Evolutionary conservation across 2,888 invertebrate species (phyloP).

Genomic region (Ceraclea dissimilis): DNA sequence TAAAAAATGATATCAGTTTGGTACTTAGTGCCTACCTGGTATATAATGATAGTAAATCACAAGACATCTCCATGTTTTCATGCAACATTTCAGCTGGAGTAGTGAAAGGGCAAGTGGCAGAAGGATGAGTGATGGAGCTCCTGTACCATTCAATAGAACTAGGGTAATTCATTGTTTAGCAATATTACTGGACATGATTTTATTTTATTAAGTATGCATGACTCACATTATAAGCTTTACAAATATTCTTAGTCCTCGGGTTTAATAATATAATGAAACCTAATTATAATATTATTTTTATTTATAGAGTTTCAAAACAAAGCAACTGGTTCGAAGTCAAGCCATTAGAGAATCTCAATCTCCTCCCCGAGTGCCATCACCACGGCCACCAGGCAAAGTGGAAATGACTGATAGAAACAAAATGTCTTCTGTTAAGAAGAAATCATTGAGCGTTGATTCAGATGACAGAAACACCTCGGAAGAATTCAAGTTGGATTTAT

Average conservation of each 20-base stretch:
- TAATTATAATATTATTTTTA: neutral
- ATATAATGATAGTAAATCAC: no score
- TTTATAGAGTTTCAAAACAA: slow-evolving; percentile 49
- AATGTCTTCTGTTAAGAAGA: slow-evolving; percentile 22
- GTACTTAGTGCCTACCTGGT: no score
- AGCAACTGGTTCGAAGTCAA: slow-evolving; percentile 80
- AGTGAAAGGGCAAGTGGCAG: slow-evolving; percentile 5
- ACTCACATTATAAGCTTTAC: neutral
- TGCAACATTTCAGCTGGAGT: neutral
- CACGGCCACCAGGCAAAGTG: slow-evolving; percentile 29
- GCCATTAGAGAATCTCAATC: slow-evolving; percentile 81
- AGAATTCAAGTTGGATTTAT: neutral
- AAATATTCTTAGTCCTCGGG: neutral
- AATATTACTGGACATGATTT: no score
- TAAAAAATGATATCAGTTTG: no score
- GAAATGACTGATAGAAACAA: slow-evolving; percentile 11
- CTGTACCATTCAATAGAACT: slow-evolving; percentile 22
- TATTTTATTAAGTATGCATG: neutral
- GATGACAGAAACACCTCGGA: slow-evolving; percentile 21
- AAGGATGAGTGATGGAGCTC: slow-evolving; percentile 19
- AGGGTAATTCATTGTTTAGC: slow-evolving; percentile 19
- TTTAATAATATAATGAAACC: neutral
- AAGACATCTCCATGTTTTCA: no score
- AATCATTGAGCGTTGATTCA: slow-evolving; percentile 27
- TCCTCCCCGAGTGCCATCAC: slow-evolving; percentile 51